phyloP scores from a whole-genome alignment of 35 echinoderm and acorn worm genomes.

The Hemicentrotus pulcherrimus region DNA sequence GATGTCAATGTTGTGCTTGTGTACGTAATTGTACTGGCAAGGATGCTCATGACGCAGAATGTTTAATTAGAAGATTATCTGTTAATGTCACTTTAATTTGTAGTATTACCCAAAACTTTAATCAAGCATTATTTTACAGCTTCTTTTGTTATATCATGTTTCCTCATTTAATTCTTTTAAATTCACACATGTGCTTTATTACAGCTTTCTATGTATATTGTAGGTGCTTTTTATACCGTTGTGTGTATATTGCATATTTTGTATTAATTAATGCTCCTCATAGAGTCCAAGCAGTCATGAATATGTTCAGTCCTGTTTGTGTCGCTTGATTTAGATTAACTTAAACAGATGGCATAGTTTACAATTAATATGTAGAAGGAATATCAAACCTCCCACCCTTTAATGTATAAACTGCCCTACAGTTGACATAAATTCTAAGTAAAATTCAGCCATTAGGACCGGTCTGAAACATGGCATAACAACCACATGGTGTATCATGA shows the following conservation, averaged over 20 bases:
- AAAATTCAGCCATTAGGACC: too few relatives aligned
- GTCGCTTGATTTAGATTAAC: too few relatives aligned
- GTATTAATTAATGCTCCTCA: background rate
- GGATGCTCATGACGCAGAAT: background rate
- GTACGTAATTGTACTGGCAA: background rate
- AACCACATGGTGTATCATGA: too few relatives aligned
- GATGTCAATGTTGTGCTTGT: background rate
- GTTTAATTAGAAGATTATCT: background rate
- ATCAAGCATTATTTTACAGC: background rate
- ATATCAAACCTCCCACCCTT: too few relatives aligned
- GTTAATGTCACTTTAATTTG: background rate
- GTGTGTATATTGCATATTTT: constrained; percentile 18
- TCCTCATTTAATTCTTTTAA: background rate
- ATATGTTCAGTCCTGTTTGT: too few relatives aligned
- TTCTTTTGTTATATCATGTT: background rate
- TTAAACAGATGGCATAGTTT: too few relatives aligned
- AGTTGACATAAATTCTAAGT: too few relatives aligned
- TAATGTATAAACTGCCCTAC: too few relatives aligned
- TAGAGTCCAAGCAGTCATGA: background rate
- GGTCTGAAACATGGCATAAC: too few relatives aligned
- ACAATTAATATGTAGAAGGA: too few relatives aligned
- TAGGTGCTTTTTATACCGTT: constrained; percentile 28
- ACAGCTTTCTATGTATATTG: constrained; percentile 30
- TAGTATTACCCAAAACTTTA: background rate
- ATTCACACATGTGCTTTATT: constrained; percentile 32